Base-by-base conservation (phyloP, 1,140 invertebrate species). In the Apis cerana region DNA sequence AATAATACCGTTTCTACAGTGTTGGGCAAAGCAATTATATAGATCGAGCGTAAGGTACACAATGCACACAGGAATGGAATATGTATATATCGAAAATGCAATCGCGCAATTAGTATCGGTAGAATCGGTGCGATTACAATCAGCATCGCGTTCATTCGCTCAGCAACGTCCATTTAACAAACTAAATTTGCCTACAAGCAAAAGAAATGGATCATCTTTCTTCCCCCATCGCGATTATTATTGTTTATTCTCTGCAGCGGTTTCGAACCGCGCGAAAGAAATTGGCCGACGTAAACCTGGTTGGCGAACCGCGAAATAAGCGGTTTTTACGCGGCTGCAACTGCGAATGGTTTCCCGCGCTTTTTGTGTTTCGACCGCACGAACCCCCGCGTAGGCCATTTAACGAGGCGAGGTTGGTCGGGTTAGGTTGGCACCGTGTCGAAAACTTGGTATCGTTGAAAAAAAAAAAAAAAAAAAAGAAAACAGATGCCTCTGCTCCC, bases 311-410 rank as follows among this genome's bases (percentile, higher is more conserved):
- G 59, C 74, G 59, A 62, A 75, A 75, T 75, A 75, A 75, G 74
- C 59, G 74, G 70, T 75, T 75, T 75, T 75, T 75, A 75, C 61
- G n/a, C 62, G 58, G 56, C 65, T 67, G 61, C 65, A 69, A 62
- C 15, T 62, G 12, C n/a, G 17, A 62, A 62, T 27, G 52, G 23
- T 71, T 71, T 71, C 69, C 27, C 27, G 56, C 33, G 50, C 19
- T 69, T 83, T n/a, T 23, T 48, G 48, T 48, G 56, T 61, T 70
- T 71, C 54, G 56, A 80, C 69, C 70, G 54, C 70, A 72, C 23
- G 23, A 72, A 72, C 59, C 43, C 50, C 59, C 10, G 43, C 59
- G 59, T 75, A 62, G 74, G 74, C 74, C 59, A 75, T 75, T 75
- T 75, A 75, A 33, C 48, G 33, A 19, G 43, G 21, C 13, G 17